A percentile compares a stretch with the other conserved stretches of the same genome.
Evolutionary conservation across 2,113 vertebrate species (phyloP).

Genomic region (Eudyptes chrysolophus): DNA sequence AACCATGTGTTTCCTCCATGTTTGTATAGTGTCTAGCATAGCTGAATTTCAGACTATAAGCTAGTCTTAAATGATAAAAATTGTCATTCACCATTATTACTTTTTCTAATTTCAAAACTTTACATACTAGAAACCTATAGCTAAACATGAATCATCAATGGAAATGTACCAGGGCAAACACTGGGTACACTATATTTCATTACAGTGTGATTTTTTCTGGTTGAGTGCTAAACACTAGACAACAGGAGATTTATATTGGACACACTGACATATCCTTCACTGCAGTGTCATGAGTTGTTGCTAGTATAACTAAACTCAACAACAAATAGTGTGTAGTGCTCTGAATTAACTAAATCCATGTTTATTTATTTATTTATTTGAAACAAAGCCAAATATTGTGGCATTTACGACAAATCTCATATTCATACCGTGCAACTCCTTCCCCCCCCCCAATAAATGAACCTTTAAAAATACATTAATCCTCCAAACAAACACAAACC

Average conservation of each 20-base stretch:
- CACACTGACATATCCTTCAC: not conserved
- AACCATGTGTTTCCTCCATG: not conserved
- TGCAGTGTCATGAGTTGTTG: not conserved
- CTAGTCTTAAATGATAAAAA: not conserved
- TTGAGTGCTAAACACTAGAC: not conserved
- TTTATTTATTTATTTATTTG: not conserved
- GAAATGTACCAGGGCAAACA: not conserved
- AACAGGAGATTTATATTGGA: not conserved
- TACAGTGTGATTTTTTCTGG: not conserved
- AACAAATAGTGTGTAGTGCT: not conserved
- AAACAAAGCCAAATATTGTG: not conserved
- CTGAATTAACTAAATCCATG: not conserved
- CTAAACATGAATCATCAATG: not conserved
- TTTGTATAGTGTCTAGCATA: not conserved
- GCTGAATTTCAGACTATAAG: not conserved
- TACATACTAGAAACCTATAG: not conserved
- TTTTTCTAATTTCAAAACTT: not conserved
- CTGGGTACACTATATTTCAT: not conserved
- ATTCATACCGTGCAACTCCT: not conserved
- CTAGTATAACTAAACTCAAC: not conserved
- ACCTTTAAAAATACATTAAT: not conserved
- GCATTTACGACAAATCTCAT: not conserved
- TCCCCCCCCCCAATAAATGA: not conserved
- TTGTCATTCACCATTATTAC: not conserved
- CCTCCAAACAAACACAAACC: rapidly evolving